These are phyloP conservation scores for Laupala kohalensis DNA, from an alignment of 1,140 invertebrate species.

Conservation along the genomic window DNA sequence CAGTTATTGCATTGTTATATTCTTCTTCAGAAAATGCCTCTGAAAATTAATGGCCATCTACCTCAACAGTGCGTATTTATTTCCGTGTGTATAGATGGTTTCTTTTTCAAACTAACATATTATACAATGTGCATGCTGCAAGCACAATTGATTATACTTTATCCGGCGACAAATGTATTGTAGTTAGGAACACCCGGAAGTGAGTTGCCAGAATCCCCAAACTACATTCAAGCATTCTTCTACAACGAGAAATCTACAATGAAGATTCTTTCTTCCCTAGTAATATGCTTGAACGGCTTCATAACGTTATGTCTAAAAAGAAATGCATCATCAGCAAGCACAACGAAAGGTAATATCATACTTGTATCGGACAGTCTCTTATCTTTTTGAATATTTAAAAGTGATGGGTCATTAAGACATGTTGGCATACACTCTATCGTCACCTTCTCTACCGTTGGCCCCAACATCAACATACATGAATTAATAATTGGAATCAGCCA, in stretches of 20 bases:
- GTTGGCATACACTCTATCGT: constrained; percentile 16
- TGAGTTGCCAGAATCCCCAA: constrained; percentile 7
- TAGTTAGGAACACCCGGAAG: constrained; percentile 6
- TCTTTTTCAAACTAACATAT: background rate
- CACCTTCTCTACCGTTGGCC: constrained; percentile 18
- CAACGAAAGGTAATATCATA: no score
- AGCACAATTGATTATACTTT: constrained; percentile 3
- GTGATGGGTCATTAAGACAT: background rate
- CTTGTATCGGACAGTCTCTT: no score
- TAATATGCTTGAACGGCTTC: no score
- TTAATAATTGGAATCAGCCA: constrained; percentile 22
- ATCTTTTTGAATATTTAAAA: no score
- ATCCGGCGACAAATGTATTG: background rate
- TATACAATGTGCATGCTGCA: constrained; percentile 1
- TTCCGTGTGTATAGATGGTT: background rate
- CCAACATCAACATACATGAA: constrained; percentile 23
- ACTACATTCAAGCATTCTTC: background rate
- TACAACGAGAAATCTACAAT: no score
- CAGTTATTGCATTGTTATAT: no score
- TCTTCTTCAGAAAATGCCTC: no score
- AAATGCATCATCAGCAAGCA: no score
- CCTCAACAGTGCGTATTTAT: background rate
- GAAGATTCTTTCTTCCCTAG: no score
- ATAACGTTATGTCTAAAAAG: no score
- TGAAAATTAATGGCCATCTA: no score